These are phyloP conservation scores for Toxotes chatareus DNA, from an alignment of 2,113 vertebrate species.

Conservation along the genomic window DNA sequence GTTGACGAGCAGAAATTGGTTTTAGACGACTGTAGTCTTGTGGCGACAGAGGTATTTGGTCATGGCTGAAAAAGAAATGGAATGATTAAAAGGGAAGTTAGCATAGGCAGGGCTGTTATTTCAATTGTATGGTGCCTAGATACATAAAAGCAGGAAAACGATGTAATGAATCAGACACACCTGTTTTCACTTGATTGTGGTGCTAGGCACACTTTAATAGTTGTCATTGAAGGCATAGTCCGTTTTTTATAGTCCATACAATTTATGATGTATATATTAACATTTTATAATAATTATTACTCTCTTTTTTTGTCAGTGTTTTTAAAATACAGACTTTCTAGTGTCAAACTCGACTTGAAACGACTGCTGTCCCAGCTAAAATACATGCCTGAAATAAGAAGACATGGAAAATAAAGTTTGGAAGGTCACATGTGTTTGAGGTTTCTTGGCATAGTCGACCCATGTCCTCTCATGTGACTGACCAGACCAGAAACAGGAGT, in stretches of 20 bases:
- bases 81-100: constrained; percentile 67
- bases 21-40: not conserved
- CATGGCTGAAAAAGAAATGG: constrained; percentile 35
- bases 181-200: constrained; percentile 44
- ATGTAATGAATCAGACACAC: constrained; percentile 10
- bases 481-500: not conserved
- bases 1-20: constrained; percentile 11
- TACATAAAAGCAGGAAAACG: constrained; percentile 20
- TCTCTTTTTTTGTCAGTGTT: constrained; percentile 38
- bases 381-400: constrained; percentile 22
- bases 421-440: not conserved
- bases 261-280: constrained; percentile 52
- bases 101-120: constrained; percentile 3
- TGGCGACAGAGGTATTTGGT: not conserved
- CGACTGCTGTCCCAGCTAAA: constrained; percentile 13
- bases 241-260: constrained; percentile 34
- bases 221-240: not conserved
- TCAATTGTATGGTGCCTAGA: constrained; percentile 25
- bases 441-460: not conserved
- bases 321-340: constrained; percentile 41
- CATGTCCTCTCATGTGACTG: not conserved
- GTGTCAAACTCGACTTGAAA: constrained; percentile 21
- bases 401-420: constrained; percentile 26
- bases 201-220: constrained; percentile 48
- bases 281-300: constrained; percentile 35